Percentiles rank a stretch among this genome's conserved stretches.
Conservation (phyloP, 2,797 vertebrate genomes). For the Eupleurogrammus muticus region DNA sequence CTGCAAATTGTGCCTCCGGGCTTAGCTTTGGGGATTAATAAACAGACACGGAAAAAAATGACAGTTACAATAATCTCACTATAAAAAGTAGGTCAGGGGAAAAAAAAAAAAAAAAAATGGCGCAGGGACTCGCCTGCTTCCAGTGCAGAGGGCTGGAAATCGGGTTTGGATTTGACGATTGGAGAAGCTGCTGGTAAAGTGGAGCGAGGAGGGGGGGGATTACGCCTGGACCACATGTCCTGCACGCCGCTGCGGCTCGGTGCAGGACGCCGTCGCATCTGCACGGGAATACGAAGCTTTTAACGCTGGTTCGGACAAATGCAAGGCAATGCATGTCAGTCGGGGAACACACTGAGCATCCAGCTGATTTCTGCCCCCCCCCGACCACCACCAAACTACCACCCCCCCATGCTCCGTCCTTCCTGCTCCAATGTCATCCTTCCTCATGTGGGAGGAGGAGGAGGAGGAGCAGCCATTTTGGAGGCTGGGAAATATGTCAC, state of each 20-base stretch:
- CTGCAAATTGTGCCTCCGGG: slow-evolving; percentile 79
- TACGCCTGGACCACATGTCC: slow-evolving; percentile 80
- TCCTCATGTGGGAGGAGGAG: slow-evolving; percentile 57
- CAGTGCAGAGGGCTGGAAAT: slow-evolving; percentile 79
- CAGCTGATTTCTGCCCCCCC: no score
- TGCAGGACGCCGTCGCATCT: slow-evolving; percentile 66
- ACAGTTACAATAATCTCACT: slow-evolving; percentile 86
- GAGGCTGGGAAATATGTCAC: slow-evolving; percentile 32
- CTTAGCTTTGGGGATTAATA: slow-evolving; percentile 86
- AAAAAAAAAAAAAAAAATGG: slow-evolving; percentile 56
- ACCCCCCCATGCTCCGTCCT: slow-evolving; percentile 63
- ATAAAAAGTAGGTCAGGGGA: slow-evolving; percentile 84
- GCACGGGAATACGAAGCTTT: slow-evolving; percentile 57
- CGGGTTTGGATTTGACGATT: slow-evolving; percentile 82
- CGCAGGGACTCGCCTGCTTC: slow-evolving; percentile 76
- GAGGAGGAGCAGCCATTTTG: slow-evolving; percentile 72
- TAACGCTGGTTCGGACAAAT: no score
- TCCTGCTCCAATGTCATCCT: slow-evolving; percentile 73
- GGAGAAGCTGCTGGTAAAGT: slow-evolving; percentile 79
- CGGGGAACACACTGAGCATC: slow-evolving; percentile 13
- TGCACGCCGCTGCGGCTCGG: slow-evolving; percentile 72
- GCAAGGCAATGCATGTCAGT: no score
- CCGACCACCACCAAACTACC: no score
- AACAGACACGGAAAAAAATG: slow-evolving; percentile 84
- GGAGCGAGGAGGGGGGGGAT: slow-evolving; percentile 81